A percentile compares a stretch with the other conserved stretches of the same genome.
phyloP scores from a whole-genome alignment of 2,888 invertebrate genomes.

The Tupiocoris notatus region DNA sequence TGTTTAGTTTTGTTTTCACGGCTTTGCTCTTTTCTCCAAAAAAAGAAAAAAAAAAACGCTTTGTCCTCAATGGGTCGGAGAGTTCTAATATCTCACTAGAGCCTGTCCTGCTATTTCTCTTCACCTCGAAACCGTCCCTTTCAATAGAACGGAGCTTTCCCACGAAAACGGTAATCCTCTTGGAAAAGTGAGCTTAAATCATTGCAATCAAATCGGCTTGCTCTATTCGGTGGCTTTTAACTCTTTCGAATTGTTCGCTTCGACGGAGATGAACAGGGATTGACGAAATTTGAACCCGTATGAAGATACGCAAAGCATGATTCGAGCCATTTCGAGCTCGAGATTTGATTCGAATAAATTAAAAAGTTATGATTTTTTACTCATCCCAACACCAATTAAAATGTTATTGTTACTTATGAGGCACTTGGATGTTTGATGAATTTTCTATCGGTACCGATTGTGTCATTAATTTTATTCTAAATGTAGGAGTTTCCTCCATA shows the following conservation, averaged over 20 bases:
- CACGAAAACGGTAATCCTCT: background rate
- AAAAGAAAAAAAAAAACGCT: background rate
- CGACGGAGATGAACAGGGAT: background rate
- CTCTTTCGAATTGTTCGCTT: background rate
- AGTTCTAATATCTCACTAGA: background rate
- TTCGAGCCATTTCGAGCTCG: no score
- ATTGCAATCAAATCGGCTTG: background rate
- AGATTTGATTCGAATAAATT: no score
- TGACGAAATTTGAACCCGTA: no score
- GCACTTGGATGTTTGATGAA: no score
- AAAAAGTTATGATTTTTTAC: no score
- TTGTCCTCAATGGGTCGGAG: background rate
- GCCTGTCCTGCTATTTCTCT: background rate
- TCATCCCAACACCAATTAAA: no score
- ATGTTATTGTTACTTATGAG: no score
- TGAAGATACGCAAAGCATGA: no score
- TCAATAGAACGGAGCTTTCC: background rate
- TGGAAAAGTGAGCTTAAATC: background rate
- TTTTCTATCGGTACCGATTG: no score
- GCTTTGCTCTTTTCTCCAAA: background rate
- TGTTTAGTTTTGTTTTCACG: slow-evolving; percentile 38
- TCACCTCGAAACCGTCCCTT: background rate
- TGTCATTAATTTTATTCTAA: no score
- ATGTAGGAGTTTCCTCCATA: no score
- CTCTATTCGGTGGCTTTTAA: background rate